phyloP scores from a whole-genome alignment of 2,797 vertebrate genomes.

The Hemitrygon akajei region DNA sequence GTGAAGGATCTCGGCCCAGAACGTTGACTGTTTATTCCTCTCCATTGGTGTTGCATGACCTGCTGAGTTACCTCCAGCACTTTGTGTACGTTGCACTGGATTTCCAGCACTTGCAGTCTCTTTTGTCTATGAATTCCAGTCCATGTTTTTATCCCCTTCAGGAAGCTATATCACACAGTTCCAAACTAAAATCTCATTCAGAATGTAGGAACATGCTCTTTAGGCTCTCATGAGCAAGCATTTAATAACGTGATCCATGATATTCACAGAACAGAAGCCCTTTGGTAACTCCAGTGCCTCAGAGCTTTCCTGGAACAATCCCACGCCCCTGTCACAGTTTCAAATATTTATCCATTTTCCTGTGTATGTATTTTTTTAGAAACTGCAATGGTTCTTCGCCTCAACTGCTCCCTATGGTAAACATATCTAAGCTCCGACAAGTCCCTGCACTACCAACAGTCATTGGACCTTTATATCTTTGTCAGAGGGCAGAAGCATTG shows the following conservation, averaged over 20 bases:
- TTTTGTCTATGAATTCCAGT: not conserved
- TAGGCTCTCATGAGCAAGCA: not conserved
- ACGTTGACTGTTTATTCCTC: no score
- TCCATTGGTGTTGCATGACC: no score
- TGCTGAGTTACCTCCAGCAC: no score
- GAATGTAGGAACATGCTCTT: not conserved
- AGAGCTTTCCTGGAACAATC: not conserved
- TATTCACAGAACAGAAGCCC: not conserved
- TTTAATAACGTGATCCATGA: not conserved
- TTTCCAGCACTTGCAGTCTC: no score
- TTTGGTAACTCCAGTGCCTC: not conserved
- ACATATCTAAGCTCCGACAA: not conserved
- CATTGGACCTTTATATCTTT: not conserved
- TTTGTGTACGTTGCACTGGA: no score
- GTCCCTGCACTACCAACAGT: not conserved
- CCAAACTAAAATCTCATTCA: not conserved
- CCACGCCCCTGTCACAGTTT: not conserved
- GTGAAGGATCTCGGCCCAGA: no score
- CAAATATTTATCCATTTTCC: not conserved
- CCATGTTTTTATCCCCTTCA: not conserved
- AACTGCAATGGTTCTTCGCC: not conserved
- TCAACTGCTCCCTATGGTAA: not conserved
- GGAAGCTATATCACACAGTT: not conserved
- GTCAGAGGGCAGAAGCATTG: not conserved
- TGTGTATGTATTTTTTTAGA: not conserved